phyloP scores from a whole-genome alignment of 2,113 vertebrate species.

The Triplophysa rosa region DNA sequence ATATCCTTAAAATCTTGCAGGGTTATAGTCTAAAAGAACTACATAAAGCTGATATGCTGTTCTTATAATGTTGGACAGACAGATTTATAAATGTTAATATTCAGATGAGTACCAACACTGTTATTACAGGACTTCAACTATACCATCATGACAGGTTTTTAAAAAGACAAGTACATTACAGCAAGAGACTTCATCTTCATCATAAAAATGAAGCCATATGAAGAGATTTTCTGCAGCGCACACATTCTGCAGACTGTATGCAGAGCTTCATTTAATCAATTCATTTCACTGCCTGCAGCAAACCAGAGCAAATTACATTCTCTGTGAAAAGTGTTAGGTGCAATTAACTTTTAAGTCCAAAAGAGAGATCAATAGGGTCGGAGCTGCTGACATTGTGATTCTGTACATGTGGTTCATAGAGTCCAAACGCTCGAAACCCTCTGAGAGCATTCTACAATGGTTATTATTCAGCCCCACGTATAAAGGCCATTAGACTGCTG shows the following conservation, averaged over 20 bases:
- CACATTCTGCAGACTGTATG: constrained; percentile 31
- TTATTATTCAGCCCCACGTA: constrained; percentile 2
- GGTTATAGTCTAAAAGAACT: no score
- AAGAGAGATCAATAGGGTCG: constrained; percentile 46
- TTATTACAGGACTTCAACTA: not conserved
- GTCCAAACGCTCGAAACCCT: not conserved
- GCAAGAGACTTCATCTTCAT: constrained; percentile 8
- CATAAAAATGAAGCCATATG: not conserved
- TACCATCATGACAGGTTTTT: not conserved
- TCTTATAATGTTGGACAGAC: no score
- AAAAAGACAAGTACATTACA: constrained; percentile 20
- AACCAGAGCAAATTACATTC: constrained; percentile 52
- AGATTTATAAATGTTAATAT: not conserved
- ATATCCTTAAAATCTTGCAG: no score
- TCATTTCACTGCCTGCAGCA: constrained; percentile 57
- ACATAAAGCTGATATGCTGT: no score
- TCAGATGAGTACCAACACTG: not conserved
- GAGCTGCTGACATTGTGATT: constrained; percentile 57
- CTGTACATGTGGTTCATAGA: constrained; percentile 6
- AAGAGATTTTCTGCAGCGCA: constrained; percentile 3
- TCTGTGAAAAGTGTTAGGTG: constrained; percentile 48
- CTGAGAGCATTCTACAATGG: not conserved
- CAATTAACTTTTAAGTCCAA: constrained; percentile 58
- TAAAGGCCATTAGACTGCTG: not conserved
- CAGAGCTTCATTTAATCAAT: constrained; percentile 58